Evolutionary conservation across 2,888 invertebrate genomes (phyloP), one percentile per base, ranked within the genome.

Genomic region (Andrena trimmerana): DNA sequence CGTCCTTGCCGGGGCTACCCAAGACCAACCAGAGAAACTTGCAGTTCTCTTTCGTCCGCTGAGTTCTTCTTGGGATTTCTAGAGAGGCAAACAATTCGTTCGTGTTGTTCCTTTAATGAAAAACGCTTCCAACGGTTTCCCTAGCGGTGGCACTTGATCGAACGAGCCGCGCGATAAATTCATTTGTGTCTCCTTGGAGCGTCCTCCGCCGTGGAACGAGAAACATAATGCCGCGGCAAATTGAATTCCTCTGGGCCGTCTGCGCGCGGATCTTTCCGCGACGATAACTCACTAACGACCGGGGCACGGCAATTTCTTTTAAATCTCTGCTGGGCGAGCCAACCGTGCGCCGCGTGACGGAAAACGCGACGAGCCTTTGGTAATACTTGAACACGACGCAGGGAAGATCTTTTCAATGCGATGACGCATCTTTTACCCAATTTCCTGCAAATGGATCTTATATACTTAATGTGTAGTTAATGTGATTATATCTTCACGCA

Each of bases 1-100:
- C 20, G n/a, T 48, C 65, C 48, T 59, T 70, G 70, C 67, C 69
- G 75, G 16, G 71, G 71, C 77, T 72, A 50, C 69, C 81, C 79
- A 36, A 59, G 59, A 69, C 33, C 82, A 75, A 77, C 71, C 50
- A 2, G 71, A 81, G 86, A 88, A 90, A 89, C 89, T 86, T 86
- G 6, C 70, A 10, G 42, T n/a, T 13, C 66, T 54, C 72, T 27
- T 72, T 24, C 29, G 13, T n/a, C 20, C 33, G 24, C 36, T 60
- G 48, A 42, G 31, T 60, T 59, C 70, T 24, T 31, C 42, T 52
- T 65, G 80, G 78, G 73, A 80, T 84, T 89, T 86, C 89, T 80
- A 86, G 70, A 68, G 79, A 66, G 79, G 79, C 82, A 82, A 85
- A 82, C 82, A 86, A 84, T 85, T 84, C 82, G 71, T 63, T 78